A percentile compares a stretch with the other conserved stretches of the same genome.
Conservation (phyloP, 2,797 vertebrate species). For the Pseudopleuronectes americanus region DNA sequence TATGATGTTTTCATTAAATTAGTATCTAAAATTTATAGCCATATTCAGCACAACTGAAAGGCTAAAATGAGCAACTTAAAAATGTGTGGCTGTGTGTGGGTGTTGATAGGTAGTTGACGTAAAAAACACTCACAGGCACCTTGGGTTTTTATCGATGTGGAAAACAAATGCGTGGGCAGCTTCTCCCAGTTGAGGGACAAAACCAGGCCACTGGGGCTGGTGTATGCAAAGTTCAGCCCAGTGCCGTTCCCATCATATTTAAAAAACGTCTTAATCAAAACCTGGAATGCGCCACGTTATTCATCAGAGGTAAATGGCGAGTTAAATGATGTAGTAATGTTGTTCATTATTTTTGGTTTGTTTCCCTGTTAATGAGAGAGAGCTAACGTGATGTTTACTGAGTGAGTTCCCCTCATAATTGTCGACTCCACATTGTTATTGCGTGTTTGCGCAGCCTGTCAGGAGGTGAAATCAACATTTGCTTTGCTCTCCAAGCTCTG, state of each 20-base stretch:
- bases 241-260: conserved; percentile 4
- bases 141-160: conserved; percentile 12
- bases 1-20: too few relatives aligned
- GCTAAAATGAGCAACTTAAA: conserved; percentile 5
- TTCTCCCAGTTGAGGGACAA: conserved; percentile 6
- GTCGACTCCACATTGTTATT: conserved; percentile 53
- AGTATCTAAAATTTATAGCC: background rate
- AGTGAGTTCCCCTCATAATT: conserved; percentile 57
- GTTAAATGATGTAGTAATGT: conserved; percentile 50
- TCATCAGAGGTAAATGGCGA: conserved; percentile 38
- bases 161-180: conserved; percentile 21
- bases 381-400: conserved; percentile 57
- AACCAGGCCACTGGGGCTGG: background rate
- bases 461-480: conserved; percentile 61
- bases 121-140: conserved; percentile 12
- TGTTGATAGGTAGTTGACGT: conserved; percentile 12
- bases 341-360: conserved; percentile 54
- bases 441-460: conserved; percentile 51
- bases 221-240: conserved; percentile 5
- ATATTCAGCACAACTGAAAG: background rate
- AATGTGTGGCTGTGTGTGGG: background rate
- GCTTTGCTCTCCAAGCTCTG: conserved; percentile 36
- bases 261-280: background rate
- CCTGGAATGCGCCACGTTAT: conserved; percentile 11
- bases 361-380: conserved; percentile 59